Conservation (phyloP, 1,140 invertebrate genomes). For the Ladona fulva region DNA sequence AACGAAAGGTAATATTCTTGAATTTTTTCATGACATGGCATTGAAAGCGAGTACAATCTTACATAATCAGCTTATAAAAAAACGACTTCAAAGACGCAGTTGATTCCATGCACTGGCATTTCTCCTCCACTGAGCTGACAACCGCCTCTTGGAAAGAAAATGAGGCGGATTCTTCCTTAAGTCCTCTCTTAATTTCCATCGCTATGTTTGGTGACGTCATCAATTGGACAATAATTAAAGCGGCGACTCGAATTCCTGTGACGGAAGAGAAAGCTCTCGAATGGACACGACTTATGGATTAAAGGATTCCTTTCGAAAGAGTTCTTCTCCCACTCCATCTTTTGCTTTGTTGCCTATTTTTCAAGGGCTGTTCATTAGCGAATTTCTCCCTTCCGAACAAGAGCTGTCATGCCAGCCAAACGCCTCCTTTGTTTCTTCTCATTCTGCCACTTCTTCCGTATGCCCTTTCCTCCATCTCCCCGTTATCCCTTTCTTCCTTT, state of each 20-base stretch:
- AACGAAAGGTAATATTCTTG: too few relatives aligned
- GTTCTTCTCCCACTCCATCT: neutral
- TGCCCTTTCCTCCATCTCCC: neutral
- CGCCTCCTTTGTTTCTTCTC: neutral
- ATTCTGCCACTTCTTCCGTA: neutral
- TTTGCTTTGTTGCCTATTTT: neutral
- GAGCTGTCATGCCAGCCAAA: neutral
- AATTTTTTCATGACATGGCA: too few relatives aligned
- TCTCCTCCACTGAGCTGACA: too few relatives aligned
- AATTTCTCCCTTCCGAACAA: neutral
- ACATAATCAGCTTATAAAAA: too few relatives aligned
- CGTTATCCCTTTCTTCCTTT: neutral
- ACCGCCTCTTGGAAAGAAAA: too few relatives aligned
- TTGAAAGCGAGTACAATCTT: too few relatives aligned
- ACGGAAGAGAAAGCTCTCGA: neutral
- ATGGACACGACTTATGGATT: neutral
- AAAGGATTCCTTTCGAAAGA: neutral
- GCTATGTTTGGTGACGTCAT: too few relatives aligned
- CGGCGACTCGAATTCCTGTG: neutral
- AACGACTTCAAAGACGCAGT: too few relatives aligned
- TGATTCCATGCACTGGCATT: too few relatives aligned
- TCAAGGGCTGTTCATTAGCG: neutral
- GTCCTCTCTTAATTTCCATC: too few relatives aligned
- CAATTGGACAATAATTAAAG: too few relatives aligned
- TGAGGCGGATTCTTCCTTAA: too few relatives aligned